Conservation (phyloP, 1,140 invertebrate species). For the Drosophila melanica region DNA sequence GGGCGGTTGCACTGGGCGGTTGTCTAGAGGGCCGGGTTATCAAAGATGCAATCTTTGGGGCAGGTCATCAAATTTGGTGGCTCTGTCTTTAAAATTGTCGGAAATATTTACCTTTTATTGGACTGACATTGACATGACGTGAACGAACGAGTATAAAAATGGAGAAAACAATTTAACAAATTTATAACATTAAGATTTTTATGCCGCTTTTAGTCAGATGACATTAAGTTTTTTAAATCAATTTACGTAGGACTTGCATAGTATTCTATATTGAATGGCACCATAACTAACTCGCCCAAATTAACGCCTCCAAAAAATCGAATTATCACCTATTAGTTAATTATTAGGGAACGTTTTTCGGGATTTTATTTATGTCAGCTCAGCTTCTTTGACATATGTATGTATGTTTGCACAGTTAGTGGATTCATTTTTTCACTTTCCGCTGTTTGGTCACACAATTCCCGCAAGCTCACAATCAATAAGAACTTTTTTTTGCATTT, state of each 20-base stretch:
- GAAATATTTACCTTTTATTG: too few species aligned
- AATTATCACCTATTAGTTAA: background rate
- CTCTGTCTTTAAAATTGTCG: too few species aligned
- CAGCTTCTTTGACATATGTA: too few species aligned
- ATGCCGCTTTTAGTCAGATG: too few species aligned
- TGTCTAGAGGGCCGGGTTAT: too few species aligned
- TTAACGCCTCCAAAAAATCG: background rate
- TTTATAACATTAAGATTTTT: background rate
- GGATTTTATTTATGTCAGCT: too few species aligned
- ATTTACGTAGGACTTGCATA: background rate
- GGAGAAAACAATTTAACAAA: too few species aligned
- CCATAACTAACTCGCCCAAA: background rate
- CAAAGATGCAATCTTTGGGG: too few species aligned
- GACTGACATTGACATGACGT: too few species aligned
- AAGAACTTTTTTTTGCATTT: slow-evolving; percentile 7
- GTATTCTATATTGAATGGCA: background rate
- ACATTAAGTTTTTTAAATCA: background rate
- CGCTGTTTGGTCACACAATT: slow-evolving; percentile 29
- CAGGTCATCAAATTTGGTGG: too few species aligned
- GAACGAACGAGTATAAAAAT: too few species aligned
- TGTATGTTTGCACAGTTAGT: background rate
- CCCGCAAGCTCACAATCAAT: slow-evolving; percentile 26
- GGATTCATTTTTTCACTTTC: background rate
- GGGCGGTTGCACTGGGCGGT: too few species aligned
- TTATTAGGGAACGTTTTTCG: background rate